Base-by-base conservation (phyloP, 2,113 vertebrate species). In the Hylia prasina region DNA sequence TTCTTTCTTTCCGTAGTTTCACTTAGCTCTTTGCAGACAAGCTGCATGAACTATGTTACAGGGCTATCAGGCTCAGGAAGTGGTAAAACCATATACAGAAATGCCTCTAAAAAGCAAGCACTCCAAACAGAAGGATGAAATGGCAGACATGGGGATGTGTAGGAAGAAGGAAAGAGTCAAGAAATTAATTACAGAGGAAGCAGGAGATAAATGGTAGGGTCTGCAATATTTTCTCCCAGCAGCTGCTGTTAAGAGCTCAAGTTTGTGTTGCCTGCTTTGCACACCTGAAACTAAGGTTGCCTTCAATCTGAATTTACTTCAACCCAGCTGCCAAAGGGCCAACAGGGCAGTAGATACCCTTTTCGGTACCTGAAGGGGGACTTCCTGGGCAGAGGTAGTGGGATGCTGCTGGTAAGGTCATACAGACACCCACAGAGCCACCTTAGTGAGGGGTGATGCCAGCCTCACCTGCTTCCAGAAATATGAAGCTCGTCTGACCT, bases 321-420 rank as follows among this genome's bases (percentile, higher is more conserved):
- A 15, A 30, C 10, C 15, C 19, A 35, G 15, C 22, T 71, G 28
- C 48, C 48, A 54, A 86, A 80, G 17, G 37, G 11, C 35, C 7
- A 31, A 44, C 6, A 4, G 70, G 58, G 11, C 2, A 3, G 7
- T 22, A 19, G 40, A 11, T 53, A 11, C 8, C 7, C 1, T 2
- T 44, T 81, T 72, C 64, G 64, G 24, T 27, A 70, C 50, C 47
- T 13, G 1, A 37, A 47, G 19, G 13, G 19, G 13, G 3, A 18
- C 6, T 40, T 65, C 31, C 45, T 68, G 14, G 33, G 10, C 1
- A 4, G 45, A 51, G 54, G 10, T 4, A 25, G 25, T 16, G 22
- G 35, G 24, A 54, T 0, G 16, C 23, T 81, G n/a, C 22, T 72
- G 45, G 7, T 44, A 33, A 6, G 4, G 12, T 39, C n/a, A 22